Conservation (phyloP, 1,140 invertebrate genomes). For the Papilio dardanus region DNA sequence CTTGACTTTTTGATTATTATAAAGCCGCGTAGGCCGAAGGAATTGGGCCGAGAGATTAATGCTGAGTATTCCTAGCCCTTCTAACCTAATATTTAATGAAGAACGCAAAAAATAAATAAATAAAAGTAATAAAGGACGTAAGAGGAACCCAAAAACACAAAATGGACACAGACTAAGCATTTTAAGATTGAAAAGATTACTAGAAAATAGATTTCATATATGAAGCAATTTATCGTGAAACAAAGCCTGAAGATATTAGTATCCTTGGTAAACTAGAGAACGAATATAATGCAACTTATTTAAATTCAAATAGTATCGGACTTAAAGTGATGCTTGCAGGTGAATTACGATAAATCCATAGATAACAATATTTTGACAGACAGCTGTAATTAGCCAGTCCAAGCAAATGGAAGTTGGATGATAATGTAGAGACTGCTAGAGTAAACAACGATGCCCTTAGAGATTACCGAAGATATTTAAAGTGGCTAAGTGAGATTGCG, state of each 20-base stretch:
- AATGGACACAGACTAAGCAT: too few relatives aligned
- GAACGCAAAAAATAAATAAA: neutral
- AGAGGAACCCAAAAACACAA: too few relatives aligned
- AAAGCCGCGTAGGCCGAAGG: conserved; percentile 11
- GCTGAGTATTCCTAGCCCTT: conserved; percentile 7
- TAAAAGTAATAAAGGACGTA: too few relatives aligned
- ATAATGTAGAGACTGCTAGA: conserved; percentile 56
- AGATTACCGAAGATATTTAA: conserved; percentile 58
- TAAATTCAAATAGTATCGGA: neutral
- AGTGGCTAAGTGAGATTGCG: conserved; percentile 58
- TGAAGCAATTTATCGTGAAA: too few relatives aligned
- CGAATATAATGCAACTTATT: neutral
- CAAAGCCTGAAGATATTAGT: too few relatives aligned
- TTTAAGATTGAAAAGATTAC: too few relatives aligned
- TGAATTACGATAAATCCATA: conserved; percentile 60
- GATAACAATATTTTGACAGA: conserved; percentile 69
- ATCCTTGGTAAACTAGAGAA: too few relatives aligned
- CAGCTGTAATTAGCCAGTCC: conserved; percentile 70
- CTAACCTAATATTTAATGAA: neutral
- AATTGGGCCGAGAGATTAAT: conserved; percentile 9
- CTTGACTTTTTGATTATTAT: conserved; percentile 7
- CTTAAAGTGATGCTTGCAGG: conserved; percentile 1
- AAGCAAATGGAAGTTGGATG: conserved; percentile 59
- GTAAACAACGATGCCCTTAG: conserved; percentile 71
- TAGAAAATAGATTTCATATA: too few relatives aligned